Evolutionary conservation across 2,113 vertebrate genomes (phyloP).

Genomic region (Sapayoa aenigma): DNA sequence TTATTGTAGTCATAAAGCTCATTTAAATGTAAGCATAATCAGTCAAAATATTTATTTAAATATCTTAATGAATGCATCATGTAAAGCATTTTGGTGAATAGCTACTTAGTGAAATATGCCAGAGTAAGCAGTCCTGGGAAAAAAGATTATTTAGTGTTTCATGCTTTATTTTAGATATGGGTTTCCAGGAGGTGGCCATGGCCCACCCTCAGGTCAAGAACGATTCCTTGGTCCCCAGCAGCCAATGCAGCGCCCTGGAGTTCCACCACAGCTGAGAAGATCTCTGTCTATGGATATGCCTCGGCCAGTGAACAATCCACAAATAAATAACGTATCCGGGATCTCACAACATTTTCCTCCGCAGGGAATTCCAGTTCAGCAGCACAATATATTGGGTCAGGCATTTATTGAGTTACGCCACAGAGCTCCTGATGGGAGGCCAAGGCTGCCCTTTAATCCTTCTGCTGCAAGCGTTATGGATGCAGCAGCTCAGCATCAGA

Average conservation of each 20-base stretch:
- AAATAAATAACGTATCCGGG: slow-evolving; percentile 62
- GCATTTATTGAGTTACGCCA: slow-evolving; percentile 93
- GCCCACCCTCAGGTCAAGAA: slow-evolving; percentile 78
- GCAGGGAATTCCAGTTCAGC: slow-evolving; percentile 80
- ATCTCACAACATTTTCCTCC: slow-evolving; percentile 83
- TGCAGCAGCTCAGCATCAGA: slow-evolving; percentile 67
- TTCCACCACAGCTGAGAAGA: slow-evolving; percentile 81
- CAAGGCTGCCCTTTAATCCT: slow-evolving; percentile 76
- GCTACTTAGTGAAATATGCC: neutral
- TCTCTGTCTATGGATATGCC: slow-evolving; percentile 79
- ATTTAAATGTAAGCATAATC: slow-evolving; percentile 47
- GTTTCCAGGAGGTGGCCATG: slow-evolving; percentile 75
- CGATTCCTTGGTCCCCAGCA: slow-evolving; percentile 80
- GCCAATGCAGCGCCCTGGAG: slow-evolving; percentile 73
- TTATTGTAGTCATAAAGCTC: slow-evolving; percentile 38
- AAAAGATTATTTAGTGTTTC: neutral
- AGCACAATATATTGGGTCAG: slow-evolving; percentile 91
- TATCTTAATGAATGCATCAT: neutral
- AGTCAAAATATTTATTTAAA: slow-evolving; percentile 40
- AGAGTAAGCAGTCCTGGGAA: neutral
- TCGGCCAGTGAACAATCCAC: slow-evolving; percentile 62
- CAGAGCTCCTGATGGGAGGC: slow-evolving; percentile 82
- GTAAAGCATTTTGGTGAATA: neutral
- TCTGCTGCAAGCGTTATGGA: slow-evolving; percentile 71
- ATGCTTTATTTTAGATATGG: slow-evolving; percentile 76